phyloP scores from a whole-genome alignment of 2,888 invertebrate species.

The Synanthedon myopaeformis region DNA sequence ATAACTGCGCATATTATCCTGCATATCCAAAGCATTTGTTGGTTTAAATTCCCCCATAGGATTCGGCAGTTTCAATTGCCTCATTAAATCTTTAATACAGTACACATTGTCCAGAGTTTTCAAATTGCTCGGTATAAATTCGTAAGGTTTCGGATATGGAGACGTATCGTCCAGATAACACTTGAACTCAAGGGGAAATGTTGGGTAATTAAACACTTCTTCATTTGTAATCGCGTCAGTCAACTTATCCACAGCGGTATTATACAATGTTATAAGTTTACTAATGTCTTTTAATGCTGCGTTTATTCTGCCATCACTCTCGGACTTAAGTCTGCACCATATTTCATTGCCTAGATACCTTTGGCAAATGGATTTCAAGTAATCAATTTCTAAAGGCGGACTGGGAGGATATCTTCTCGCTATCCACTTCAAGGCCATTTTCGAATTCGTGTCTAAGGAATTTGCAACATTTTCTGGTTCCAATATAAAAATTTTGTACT shows the following conservation, averaged over 20 bases:
- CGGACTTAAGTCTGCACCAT: slow-evolving; percentile 66
- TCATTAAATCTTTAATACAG: slow-evolving; percentile 63
- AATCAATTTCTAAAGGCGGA: slow-evolving; percentile 71
- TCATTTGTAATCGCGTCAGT: slow-evolving; percentile 71
- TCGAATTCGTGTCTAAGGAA: slow-evolving; percentile 36
- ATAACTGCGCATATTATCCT: slow-evolving; percentile 57
- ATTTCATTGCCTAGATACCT: slow-evolving; percentile 72
- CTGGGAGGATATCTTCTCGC: slow-evolving; percentile 58
- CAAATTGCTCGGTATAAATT: slow-evolving; percentile 75
- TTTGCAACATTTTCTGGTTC: slow-evolving; percentile 31
- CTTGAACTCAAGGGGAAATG: slow-evolving; percentile 76
- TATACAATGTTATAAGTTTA: slow-evolving; percentile 74
- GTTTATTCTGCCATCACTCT: slow-evolving; percentile 43
- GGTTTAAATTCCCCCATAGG: slow-evolving; percentile 56
- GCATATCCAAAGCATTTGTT: slow-evolving; percentile 42
- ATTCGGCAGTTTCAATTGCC: slow-evolving; percentile 65
- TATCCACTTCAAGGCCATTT: slow-evolving; percentile 57
- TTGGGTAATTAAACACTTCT: slow-evolving; percentile 68
- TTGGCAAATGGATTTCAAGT: slow-evolving; percentile 65
- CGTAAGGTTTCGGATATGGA: slow-evolving; percentile 73
- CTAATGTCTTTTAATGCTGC: slow-evolving; percentile 65
- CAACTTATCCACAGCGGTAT: slow-evolving; percentile 74
- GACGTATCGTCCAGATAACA: slow-evolving; percentile 57
- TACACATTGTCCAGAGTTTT: slow-evolving; percentile 60
- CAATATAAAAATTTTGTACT: slow-evolving; percentile 41